These are phyloP conservation scores for Bombus polaris DNA, from an alignment of 1,140 invertebrate genomes.

Conservation along the genomic window DNA sequence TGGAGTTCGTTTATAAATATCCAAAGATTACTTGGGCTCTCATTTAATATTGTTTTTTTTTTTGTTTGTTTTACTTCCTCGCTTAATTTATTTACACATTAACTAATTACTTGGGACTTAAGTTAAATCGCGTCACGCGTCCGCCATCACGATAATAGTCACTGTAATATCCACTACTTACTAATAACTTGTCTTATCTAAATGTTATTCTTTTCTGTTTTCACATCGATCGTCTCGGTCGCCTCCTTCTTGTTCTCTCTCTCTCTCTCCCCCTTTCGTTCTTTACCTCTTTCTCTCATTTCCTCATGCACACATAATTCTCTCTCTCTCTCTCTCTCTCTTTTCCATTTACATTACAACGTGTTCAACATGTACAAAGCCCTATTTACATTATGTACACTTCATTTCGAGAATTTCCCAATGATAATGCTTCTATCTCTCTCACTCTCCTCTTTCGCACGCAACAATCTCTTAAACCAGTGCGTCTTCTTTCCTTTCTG, in stretches of 20 bases:
- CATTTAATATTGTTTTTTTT: slow-evolving; percentile 68
- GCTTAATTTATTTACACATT: slow-evolving; percentile 82
- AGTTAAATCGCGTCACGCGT: slow-evolving; percentile 75
- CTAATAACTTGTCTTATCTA: slow-evolving; percentile 73
- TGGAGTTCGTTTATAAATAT: slow-evolving; percentile 78
- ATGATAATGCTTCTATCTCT: slow-evolving; percentile 35
- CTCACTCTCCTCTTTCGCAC: slow-evolving; percentile 12
- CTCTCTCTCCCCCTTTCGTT: neutral
- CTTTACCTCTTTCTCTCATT: neutral
- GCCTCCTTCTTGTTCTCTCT: slow-evolving; percentile 37
- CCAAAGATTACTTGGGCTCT: slow-evolving; percentile 78
- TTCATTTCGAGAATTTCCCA: slow-evolving; percentile 44
- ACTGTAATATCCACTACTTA: slow-evolving; percentile 74
- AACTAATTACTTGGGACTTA: slow-evolving; percentile 81
- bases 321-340: slow-evolving; percentile 25
- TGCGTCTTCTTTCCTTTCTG: slow-evolving; percentile 7
- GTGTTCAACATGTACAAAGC: slow-evolving; percentile 83
- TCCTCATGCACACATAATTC: slow-evolving; percentile 7
- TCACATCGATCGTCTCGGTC: slow-evolving; percentile 72
- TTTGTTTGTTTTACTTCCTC: slow-evolving; percentile 74
- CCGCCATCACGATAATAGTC: slow-evolving; percentile 73
- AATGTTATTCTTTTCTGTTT: slow-evolving; percentile 63
- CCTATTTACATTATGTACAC: slow-evolving; percentile 82
- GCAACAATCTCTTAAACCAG: slow-evolving; percentile 25
- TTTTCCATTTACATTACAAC: slow-evolving; percentile 79